Conservation (phyloP, 2,888 invertebrate genomes). For the Brenthis hecate region DNA sequence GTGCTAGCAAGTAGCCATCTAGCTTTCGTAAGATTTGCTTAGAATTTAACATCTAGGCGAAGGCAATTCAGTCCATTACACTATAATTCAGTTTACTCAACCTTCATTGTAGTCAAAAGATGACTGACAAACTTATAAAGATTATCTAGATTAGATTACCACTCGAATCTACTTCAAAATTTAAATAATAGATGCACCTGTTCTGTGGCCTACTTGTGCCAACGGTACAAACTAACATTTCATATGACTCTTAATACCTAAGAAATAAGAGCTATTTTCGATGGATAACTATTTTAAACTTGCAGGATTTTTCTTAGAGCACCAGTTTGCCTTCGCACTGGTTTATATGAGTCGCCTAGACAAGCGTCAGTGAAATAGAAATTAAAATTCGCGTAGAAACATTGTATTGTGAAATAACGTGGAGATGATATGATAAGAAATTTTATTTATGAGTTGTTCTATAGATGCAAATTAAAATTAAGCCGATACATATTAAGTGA, state of each 20-base stretch:
- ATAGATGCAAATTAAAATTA: not conserved
- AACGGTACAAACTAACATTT: constrained; percentile 33
- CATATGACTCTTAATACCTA: constrained; percentile 22
- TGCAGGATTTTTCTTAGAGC: constrained; percentile 45
- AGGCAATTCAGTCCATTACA: constrained; percentile 37
- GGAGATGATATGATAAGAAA: constrained; percentile 14
- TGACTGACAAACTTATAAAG: constrained; percentile 25
- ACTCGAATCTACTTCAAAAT: constrained; percentile 22
- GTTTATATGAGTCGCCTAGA: constrained; percentile 35
- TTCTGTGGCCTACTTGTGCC: constrained; percentile 46
- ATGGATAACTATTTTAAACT: constrained; percentile 32
- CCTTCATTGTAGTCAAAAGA: constrained; percentile 24
- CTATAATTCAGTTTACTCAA: constrained; percentile 29
- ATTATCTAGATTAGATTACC: constrained; percentile 32
- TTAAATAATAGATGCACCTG: constrained; percentile 48
- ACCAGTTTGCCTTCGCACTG: constrained; percentile 50
- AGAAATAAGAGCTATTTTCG: constrained; percentile 35
- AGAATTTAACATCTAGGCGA: constrained; percentile 37
- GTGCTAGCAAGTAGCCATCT: constrained; percentile 26
- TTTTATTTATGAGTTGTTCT: not conserved
- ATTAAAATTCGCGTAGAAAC: constrained; percentile 22
- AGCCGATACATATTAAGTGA: not conserved
- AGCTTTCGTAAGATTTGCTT: constrained; percentile 34
- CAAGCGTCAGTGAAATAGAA: constrained; percentile 39
- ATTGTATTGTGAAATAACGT: constrained; percentile 13